Percentiles rank a stretch among this genome's conserved stretches.
These are phyloP conservation scores for Myripristis murdjan DNA, from an alignment of 2,797 vertebrate species.

Conservation along the genomic window DNA sequence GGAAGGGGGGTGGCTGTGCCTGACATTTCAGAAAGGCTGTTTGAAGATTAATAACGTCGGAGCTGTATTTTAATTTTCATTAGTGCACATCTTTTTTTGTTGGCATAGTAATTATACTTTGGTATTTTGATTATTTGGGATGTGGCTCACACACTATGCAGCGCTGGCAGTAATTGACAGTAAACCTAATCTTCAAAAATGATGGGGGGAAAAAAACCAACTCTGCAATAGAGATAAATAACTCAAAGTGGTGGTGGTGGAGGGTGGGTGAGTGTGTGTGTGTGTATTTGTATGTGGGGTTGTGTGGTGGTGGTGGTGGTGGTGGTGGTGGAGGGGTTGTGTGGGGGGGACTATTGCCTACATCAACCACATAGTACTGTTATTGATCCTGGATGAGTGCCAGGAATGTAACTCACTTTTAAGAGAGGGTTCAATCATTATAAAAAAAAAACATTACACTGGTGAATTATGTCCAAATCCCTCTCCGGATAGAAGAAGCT, in stretches of 20 bases:
- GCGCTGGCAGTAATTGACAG: neutral
- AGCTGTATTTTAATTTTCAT: too few relatives aligned
- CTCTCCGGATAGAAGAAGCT: slow-evolving; percentile 8
- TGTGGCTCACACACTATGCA: neutral
- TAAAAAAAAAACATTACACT: slow-evolving; percentile 15
- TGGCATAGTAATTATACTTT: too few relatives aligned
- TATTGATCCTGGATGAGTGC: slow-evolving; percentile 62
- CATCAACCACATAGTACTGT: slow-evolving; percentile 50
- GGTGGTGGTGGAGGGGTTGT: too few relatives aligned
- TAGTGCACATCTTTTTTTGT: too few relatives aligned
- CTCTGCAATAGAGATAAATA: slow-evolving; percentile 1
- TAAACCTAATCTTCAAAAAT: neutral
- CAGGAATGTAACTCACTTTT: slow-evolving; percentile 63
- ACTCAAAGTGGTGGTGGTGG: slow-evolving; percentile 22
- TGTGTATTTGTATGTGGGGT: too few relatives aligned
- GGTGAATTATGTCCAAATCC: slow-evolving; percentile 23
- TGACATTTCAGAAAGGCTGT: neutral
- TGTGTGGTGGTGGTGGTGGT: too few relatives aligned
- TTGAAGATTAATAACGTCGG: slow-evolving; percentile 15
- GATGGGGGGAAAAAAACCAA: neutral
- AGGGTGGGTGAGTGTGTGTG: too few relatives aligned
- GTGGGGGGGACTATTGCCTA: slow-evolving; percentile 45
- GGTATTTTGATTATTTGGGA: slow-evolving; percentile 25
- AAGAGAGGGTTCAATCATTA: slow-evolving; percentile 45
- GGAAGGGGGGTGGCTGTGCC: neutral